These are phyloP conservation scores for Bradypus variegatus DNA, from an alignment of 2,797 vertebrate genomes.

Conservation along the genomic window DNA sequence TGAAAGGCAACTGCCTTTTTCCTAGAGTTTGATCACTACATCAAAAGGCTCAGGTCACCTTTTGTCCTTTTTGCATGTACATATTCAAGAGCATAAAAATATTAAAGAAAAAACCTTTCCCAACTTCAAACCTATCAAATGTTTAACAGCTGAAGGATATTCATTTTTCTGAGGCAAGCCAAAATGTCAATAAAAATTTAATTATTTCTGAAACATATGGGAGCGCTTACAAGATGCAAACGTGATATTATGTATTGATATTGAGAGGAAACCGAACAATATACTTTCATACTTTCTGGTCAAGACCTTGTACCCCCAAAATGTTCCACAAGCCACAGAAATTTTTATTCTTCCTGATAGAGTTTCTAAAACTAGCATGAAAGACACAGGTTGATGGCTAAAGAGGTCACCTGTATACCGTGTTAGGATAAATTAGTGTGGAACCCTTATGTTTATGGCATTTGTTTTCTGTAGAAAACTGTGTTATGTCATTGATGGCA, in stretches of 20 bases:
- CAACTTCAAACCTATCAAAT: slow-evolving; percentile 75
- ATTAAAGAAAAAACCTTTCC: slow-evolving; percentile 59
- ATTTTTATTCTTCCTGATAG: slow-evolving; percentile 50
- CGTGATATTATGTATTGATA: slow-evolving; percentile 66
- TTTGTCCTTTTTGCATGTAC: slow-evolving; percentile 53
- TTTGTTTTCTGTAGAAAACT: slow-evolving; percentile 29
- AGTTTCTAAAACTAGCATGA: slow-evolving; percentile 43
- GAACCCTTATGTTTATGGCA: not conserved
- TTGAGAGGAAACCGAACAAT: slow-evolving; percentile 66
- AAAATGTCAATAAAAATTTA: slow-evolving; percentile 77
- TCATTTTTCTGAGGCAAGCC: slow-evolving; percentile 73
- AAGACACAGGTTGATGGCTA: slow-evolving; percentile 42
- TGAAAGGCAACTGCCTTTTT: slow-evolving; percentile 24
- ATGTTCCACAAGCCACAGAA: slow-evolving; percentile 47
- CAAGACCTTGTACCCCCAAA: slow-evolving; percentile 55
- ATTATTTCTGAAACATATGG: slow-evolving; percentile 78
- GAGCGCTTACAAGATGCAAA: slow-evolving; percentile 71
- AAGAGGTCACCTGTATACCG: not conserved
- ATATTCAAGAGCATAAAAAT: slow-evolving; percentile 64
- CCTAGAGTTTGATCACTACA: slow-evolving; percentile 26
- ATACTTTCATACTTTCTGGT: slow-evolving; percentile 67
- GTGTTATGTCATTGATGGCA: not conserved
- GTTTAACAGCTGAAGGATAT: slow-evolving; percentile 76
- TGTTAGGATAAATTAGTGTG: not conserved
- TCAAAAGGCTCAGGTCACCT: slow-evolving; percentile 43